A percentile compares a stretch with the other conserved stretches of the same genome.
These are phyloP conservation scores for Kryphioiulus occultus DNA, from an alignment of 2,888 invertebrate genomes.

Conservation along the genomic window DNA sequence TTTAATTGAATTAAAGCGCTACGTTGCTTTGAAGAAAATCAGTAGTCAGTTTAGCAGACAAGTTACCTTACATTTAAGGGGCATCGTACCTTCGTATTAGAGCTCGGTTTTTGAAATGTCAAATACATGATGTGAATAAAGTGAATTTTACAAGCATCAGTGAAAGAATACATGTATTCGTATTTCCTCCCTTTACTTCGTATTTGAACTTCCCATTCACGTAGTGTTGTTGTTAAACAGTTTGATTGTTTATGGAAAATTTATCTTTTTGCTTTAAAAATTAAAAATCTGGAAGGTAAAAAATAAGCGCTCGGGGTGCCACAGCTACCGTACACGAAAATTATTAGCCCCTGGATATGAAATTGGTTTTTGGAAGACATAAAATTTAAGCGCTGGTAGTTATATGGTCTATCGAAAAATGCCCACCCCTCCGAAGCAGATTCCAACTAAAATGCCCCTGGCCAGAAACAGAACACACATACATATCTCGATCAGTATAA, in stretches of 20 bases:
- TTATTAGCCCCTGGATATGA: not conserved
- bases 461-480: not conserved
- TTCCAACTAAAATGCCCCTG: not conserved
- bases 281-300: not conserved
- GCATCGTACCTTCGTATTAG: no score
- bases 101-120: no score
- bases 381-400: slow-evolving; percentile 17
- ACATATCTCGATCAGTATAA: slow-evolving; percentile 17
- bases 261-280: not conserved
- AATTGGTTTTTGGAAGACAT: slow-evolving; percentile 16
- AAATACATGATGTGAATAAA: no score
- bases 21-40: no score
- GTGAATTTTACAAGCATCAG: no score
- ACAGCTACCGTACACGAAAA: slow-evolving; percentile 1
- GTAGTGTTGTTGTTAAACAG: not conserved
- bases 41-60: no score
- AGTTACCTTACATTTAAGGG: no score
- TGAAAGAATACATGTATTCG: no score
- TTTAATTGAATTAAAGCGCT: no score
- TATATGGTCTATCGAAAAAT: slow-evolving; percentile 23
- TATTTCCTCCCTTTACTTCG: no score
- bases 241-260: not conserved
- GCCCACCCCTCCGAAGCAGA: not conserved
- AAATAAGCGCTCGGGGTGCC: not conserved
- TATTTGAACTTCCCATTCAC: no score